Conservation (phyloP, 2,113 vertebrate genomes). For the Aramus guarauna region DNA sequence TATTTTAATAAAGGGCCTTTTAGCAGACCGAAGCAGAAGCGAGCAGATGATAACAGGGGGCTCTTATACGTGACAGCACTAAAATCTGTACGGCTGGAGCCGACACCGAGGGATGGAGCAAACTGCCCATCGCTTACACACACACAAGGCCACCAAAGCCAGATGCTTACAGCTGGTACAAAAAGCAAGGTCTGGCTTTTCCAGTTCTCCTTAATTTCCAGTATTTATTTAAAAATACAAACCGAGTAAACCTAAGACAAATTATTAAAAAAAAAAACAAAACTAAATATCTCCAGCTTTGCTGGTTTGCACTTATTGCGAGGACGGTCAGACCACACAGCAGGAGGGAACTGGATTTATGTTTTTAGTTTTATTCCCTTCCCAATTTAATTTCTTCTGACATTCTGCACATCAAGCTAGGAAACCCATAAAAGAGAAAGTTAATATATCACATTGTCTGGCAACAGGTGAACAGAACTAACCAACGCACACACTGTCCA, state of each 20-base stretch:
- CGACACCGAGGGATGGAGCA: neutral
- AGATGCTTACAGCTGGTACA: neutral
- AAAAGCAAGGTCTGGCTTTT: neutral
- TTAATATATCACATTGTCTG: neutral
- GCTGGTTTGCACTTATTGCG: fast-evolving
- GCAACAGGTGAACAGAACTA: neutral
- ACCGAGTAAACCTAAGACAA: neutral
- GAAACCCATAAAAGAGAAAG: neutral
- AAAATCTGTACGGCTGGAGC: fast-evolving
- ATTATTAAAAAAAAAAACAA: neutral
- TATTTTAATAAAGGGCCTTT: neutral
- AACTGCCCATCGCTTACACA: neutral
- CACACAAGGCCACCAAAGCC: neutral
- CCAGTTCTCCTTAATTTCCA: neutral
- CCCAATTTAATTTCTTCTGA: neutral
- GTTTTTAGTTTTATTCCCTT: neutral
- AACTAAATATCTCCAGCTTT: neutral
- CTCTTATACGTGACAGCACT: neutral
- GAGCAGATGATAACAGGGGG: neutral
- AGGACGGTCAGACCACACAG: neutral
- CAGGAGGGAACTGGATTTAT: neutral
- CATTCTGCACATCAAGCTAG: neutral
- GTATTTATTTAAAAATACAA: neutral
- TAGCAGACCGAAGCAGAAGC: neutral
- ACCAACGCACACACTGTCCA: neutral